Percentiles rank a stretch among this genome's conserved stretches.
These are phyloP conservation scores for Sebastes taczanowskii DNA, from an alignment of 2,797 vertebrate species.

Conservation along the genomic window DNA sequence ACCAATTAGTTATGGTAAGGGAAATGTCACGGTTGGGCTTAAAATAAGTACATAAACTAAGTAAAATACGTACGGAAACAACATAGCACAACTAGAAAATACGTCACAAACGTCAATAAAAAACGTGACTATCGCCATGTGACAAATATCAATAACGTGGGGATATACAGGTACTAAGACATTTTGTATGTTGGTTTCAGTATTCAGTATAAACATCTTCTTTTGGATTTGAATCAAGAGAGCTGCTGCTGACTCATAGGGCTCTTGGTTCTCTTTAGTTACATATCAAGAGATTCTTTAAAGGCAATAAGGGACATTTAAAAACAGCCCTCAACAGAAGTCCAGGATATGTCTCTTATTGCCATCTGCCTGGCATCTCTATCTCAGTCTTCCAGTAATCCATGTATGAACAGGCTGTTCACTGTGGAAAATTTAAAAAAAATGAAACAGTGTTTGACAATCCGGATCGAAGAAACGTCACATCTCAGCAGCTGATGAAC, in stretches of 20 bases:
- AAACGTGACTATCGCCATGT: too few species aligned
- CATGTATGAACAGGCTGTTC: conserved; percentile 26
- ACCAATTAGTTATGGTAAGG: too few species aligned
- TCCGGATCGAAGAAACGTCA: conserved; percentile 6
- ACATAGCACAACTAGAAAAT: too few species aligned
- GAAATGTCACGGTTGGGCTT: too few species aligned
- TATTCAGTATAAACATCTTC: neutral
- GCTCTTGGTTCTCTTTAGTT: conserved; percentile 31
- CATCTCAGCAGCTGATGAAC: conserved; percentile 2
- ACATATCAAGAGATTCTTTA: conserved; percentile 43
- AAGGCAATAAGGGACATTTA: conserved; percentile 31
- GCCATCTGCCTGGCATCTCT: conserved; percentile 43
- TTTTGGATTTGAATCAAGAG: conserved; percentile 29
- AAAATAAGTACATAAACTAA: too few species aligned
- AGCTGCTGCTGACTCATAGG: conserved; percentile 46
- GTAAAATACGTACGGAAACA: too few species aligned
- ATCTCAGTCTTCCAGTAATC: conserved; percentile 14
- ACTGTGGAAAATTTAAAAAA: neutral
- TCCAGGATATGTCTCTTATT: conserved; percentile 30
- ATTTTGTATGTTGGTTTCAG: neutral
- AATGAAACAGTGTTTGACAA: conserved; percentile 13
- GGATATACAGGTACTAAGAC: neutral
- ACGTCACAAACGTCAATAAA: too few species aligned
- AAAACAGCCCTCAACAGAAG: conserved; percentile 9
- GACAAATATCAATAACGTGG: too few species aligned